Conservation (phyloP, 2,888 invertebrate genomes). For the Orthosia cruda region DNA sequence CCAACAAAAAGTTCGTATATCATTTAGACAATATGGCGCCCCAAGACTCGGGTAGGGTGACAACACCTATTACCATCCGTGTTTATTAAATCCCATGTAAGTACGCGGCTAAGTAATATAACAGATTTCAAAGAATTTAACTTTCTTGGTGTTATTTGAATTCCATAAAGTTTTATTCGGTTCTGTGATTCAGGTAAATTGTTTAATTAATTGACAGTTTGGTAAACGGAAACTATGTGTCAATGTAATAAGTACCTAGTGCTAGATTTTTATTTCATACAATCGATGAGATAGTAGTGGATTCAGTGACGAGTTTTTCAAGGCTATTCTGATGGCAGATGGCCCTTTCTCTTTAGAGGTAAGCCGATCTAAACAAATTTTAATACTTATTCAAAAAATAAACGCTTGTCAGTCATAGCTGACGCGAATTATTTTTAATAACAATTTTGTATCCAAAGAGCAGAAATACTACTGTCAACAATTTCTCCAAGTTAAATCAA, state of each 20-base stretch:
- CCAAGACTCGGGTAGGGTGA: slow-evolving; percentile 73
- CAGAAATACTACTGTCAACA: too few relatives aligned
- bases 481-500: neutral
- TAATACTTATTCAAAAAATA: neutral
- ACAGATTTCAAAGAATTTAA: slow-evolving; percentile 5
- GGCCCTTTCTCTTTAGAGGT: neutral
- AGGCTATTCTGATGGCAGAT: neutral
- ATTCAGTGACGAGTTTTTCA: neutral
- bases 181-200: neutral
- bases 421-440: too few relatives aligned
- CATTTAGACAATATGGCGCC: slow-evolving; percentile 89
- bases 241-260: too few relatives aligned
- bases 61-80: slow-evolving; percentile 34
- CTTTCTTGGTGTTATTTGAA: neutral
- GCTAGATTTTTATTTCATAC: too few relatives aligned
- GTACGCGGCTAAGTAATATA: neutral
- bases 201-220: neutral
- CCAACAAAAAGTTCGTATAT: slow-evolving; percentile 74
- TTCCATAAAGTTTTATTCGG: neutral
- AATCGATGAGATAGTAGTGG: neutral
- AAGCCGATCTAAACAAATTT: neutral
- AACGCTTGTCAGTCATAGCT: too few relatives aligned
- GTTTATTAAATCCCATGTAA: slow-evolving; percentile 5
- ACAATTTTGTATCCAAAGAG: too few relatives aligned
- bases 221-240: neutral